Base-by-base conservation (phyloP, 2,797 vertebrate species). In the Huso huso region DNA sequence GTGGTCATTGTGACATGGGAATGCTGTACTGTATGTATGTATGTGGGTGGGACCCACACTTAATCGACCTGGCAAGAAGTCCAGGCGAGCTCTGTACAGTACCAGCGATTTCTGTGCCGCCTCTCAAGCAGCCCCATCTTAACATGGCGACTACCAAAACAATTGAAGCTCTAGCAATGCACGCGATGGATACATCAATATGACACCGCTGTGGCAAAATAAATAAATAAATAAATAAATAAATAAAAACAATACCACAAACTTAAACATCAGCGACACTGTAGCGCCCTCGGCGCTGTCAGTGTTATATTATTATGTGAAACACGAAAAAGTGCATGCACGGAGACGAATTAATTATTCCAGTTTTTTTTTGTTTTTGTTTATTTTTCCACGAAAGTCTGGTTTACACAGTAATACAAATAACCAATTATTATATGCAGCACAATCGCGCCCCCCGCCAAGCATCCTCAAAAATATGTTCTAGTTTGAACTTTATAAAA, bases 121-220 rank as follows among this genome's bases (percentile, higher is more conserved):
- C 15, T 51, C 51, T n/a, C 64, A 37, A 37, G 18, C 64, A 51
- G 51, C 51, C 53, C 65, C 53, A 53, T 59, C 50, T 57, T 59
- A 66, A 59, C 55, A 66, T 66, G 65, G 65, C 65, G 65, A 66
- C 65, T 18, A 37, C n/a, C 65, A 58, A 66, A 37, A 65, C 64
- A 66, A 48, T 37, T 49, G 8, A 55, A 49, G 11, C 49, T 15
- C 59, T 2, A 9, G 59, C 10, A 7, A 63, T 63, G 37, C 11
- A 11, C 49, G 23, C 2, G 23, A 37, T 37, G 23, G 23, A 50
- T 63, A 9, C 48, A 63, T 53, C 12, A 23, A 58, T 50, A 8
- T 48, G 65, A 67, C 70, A 52, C 55, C n/a, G 60, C 62, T 11
- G 48, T 70, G 66, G 60, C 66, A 67, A 62, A n/a, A 10, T 61